Evolutionary conservation across 64 coral and sea anemone genomes (phyloP).

Genomic region (Porites lutea): DNA sequence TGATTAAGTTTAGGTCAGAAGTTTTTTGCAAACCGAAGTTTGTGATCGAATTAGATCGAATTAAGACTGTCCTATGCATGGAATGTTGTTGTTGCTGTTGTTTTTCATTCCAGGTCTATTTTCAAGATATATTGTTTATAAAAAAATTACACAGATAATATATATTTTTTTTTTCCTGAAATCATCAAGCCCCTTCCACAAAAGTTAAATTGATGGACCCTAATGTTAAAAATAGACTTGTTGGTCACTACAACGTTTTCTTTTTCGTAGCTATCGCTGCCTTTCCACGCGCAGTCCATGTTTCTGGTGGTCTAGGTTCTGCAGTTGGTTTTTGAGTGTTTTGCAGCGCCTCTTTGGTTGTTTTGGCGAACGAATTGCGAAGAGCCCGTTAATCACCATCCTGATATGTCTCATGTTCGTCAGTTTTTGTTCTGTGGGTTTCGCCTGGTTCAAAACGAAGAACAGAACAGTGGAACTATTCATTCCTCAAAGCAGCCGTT

Average conservation of each 20-base stretch:
- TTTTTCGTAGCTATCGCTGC: constrained; percentile 14
- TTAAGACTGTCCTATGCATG: no score
- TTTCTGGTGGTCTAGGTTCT: constrained; percentile 11
- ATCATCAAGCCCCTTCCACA: no score
- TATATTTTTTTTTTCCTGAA: no score
- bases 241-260: neutral
- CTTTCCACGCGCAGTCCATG: neutral
- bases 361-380: constrained; percentile 51
- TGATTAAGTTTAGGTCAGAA: no score
- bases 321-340: constrained; percentile 4
- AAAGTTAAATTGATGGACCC: no score
- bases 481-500: constrained; percentile 83
- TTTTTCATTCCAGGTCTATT: no score
- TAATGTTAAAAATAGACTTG: no score
- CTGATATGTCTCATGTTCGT: constrained; percentile 46
- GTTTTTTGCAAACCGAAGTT: no score
- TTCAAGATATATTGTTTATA: no score
- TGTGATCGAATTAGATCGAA: no score
- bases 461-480: constrained; percentile 80
- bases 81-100: no score
- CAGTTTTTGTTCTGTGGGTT: constrained; percentile 53
- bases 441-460: constrained; percentile 74
- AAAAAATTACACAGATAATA: no score
- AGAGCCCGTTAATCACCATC: constrained; percentile 66
- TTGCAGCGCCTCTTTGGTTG: constrained; percentile 67